Evolutionary conservation across 64 coral and sea anemone species (phyloP), one percentile per base, ranked within the genome.

Genomic region (Pachyseris speciosa): DNA sequence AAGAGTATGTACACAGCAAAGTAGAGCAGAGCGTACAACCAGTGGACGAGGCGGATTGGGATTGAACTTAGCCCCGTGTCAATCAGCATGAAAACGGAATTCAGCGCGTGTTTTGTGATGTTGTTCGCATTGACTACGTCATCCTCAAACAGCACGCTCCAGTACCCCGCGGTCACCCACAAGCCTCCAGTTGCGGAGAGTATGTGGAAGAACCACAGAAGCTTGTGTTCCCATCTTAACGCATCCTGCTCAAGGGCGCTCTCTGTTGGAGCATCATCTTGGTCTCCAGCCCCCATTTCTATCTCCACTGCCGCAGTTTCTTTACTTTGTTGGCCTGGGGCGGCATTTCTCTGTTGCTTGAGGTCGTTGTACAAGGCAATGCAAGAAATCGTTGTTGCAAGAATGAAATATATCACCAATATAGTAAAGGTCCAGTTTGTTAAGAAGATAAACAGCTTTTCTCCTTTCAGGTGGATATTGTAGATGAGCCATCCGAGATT

Each of bases 21-120:
- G 45, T 84, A 99, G 4, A 95, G 38, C 24, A 95, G n/a, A 19
- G 97, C 73, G 24, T 99, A 99, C 30, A 99, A 0, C 86, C 88
- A 59, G 41, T 99, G 97, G 10, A 95, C 38, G 24, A 99, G 40
- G 7, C 83, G 86, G 38, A 95, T 64, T 65, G 97, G 97, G 2
- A 95, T 52, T 2, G 68, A 67, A 7, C 85, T 84, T 0, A 93
- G 17, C 1, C 73, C 22, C 0, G 89, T 53, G 49, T 99, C 97
- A 72, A 95, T 27, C 16, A 95, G n/a, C 61, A 99, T 87, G 25
- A 99, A 77, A 3, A 90, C 85, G 27, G 85, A 78, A 45, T 99
- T 99, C 6, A 99, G 65, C 16, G 69, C 91, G 76, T 99, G 94
- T 30, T 92, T 75, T 28, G 85, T 92, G 8, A 93, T 73, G 37